phyloP scores from a whole-genome alignment of 2,888 invertebrate species.

The Allacma fusca region DNA sequence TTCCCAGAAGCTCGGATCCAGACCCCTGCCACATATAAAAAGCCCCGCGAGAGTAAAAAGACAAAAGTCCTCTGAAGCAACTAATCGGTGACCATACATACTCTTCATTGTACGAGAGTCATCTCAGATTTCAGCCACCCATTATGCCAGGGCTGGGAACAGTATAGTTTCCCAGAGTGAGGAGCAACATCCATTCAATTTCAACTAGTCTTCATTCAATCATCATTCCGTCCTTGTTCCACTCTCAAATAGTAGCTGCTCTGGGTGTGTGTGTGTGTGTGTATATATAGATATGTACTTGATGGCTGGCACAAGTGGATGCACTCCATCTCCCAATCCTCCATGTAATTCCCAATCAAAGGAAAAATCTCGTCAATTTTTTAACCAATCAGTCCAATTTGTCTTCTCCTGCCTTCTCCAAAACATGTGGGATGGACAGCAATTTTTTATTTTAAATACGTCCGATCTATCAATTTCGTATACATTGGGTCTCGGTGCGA shows the following conservation, averaged over 20 bases:
- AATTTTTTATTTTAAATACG: conserved; percentile 17
- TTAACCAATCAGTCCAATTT: conserved; percentile 1
- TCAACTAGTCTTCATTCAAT: conserved; percentile 37
- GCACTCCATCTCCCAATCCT: background rate
- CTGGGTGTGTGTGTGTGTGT: too few species aligned
- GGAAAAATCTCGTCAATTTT: conserved; percentile 4
- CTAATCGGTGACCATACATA: conserved; percentile 33
- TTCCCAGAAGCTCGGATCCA: too few species aligned
- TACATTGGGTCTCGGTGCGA: too few species aligned
- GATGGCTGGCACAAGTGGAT: background rate
- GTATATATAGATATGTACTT: background rate
- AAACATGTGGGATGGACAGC: background rate
- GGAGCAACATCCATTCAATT: conserved; percentile 38
- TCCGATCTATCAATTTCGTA: background rate
- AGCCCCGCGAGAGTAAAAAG: background rate
- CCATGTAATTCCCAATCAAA: conserved; percentile 3
- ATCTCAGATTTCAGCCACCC: conserved; percentile 39
- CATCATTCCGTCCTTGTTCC: conserved; percentile 26
- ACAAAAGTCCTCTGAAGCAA: conserved; percentile 35
- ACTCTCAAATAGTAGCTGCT: too few species aligned
- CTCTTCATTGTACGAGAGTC: conserved; percentile 13
- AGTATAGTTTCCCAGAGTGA: conserved; percentile 5
- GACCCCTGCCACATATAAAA: background rate
- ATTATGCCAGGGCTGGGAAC: background rate
- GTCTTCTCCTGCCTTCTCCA: background rate